Base-by-base conservation (phyloP, 2,888 invertebrate genomes). In the Eupithecia subumbrata region DNA sequence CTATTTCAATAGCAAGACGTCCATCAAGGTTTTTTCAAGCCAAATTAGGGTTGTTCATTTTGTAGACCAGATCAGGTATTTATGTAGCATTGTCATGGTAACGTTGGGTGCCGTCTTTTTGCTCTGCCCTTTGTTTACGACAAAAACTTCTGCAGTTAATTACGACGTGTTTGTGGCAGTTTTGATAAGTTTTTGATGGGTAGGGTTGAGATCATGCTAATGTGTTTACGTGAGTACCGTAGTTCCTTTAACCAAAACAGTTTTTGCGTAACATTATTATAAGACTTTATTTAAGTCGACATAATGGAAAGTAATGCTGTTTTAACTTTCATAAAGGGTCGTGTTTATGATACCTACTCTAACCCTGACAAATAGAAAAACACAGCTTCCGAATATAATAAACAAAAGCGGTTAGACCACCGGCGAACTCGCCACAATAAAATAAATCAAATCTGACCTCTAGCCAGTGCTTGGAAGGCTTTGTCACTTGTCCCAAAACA, bases 81-180 rank as follows among this genome's bases (percentile, higher is more conserved):
- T 84, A 84, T 85, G 86, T 81, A 84, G 91, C 91, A 82, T 88
- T 79, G 90, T 91, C 91, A 91, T 87, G 87, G 85, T 78, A 86
- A 87, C 88, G 82, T 34, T 34, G 5, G 84, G 80, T 75, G 82
- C 78, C 81, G 45, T 84, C 86, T 91, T 92, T 91, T 91, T 90
- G 89, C 86, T 82, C 78, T 79, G 69, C 86, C 88, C 87, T 88
- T 87, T 86, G 86, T 86, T 85, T 86, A 86, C 86, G 85, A 83
- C 83, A 85, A 87, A 89, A 92, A 91, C 86, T 91, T 89, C 81
- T 85, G 82, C 88, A 88, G 90, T 88, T 92, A 92, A 92, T 92
- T 92, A 91, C 85, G 82, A 83, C 80, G 82, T 84, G 84, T 85
- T 90, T 88, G 81, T 87, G 87, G 85, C 81, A 83, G 85, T 84